Base-by-base conservation (phyloP, 2,113 vertebrate species). In the Triplophysa rosa region DNA sequence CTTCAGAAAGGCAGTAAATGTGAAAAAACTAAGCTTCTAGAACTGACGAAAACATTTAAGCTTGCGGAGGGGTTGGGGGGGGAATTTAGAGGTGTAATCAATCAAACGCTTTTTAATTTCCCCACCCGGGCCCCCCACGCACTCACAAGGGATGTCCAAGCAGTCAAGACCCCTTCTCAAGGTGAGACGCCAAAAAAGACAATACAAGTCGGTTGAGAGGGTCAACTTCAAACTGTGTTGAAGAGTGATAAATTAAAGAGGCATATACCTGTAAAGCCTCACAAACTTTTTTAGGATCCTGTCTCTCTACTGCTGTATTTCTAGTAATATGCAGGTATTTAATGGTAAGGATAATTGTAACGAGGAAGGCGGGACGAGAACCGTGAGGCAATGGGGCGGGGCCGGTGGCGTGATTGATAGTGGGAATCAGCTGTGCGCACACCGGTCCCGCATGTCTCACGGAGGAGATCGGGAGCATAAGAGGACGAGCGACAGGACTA, bases 1-100 rank as follows among this genome's bases (percentile, higher is more conserved):
- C 78, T 80, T 56, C 76, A 68, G 73, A 49, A 40, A 77, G 72
- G 59, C 65, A 45, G 67, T 64, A 71, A 66, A 77, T 1, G 13
- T 45, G 26, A 4, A 65, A 21, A 54, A 56, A 33, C 54, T 4
- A 52, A 52, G 67, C 67, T 69, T 10, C 24, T 52, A 13, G 12
- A n/a, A 21, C 29, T 10, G 54, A 40, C 29, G 54, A 54, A 17
- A 72, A 59, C 52, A 8, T 19, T 59, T 49, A 19, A 37, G n/a
- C 37, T 45, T 73, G 33, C 29, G 8, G 52, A 37, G 47, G 47
- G 47, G 24, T 70, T 61, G 14, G 24, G 40, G 11, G 11, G 58
- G 56, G 33, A 71, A 56, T 29, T 37, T 58, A 40, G 52, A 58
- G 0, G 33, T 61, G 21, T 61, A 59, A 73, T 73, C 70, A 61